A percentile compares a stretch with the other conserved stretches of the same genome.
Evolutionary conservation across 2,113 vertebrate species (phyloP).

Genomic region (Xiphorhynchus elegans): DNA sequence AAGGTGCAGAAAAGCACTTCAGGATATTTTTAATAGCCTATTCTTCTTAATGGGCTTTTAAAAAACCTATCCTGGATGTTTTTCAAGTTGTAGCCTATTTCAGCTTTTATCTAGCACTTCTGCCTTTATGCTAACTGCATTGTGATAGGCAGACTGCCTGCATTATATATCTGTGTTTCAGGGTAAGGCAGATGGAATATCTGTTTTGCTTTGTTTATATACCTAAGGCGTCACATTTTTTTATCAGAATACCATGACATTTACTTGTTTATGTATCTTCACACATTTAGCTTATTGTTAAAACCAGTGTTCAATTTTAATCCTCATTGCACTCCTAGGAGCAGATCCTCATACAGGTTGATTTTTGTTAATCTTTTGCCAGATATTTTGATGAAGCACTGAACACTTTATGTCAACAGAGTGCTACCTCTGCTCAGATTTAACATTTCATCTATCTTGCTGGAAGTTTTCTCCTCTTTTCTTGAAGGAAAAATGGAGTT

Average conservation of each 20-base stretch:
- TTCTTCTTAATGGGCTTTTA: constrained; percentile 45
- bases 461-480: constrained; percentile 14
- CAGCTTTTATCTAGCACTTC: not conserved
- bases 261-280: not conserved
- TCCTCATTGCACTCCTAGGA: not conserved
- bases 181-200: not conserved
- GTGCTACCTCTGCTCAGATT: not conserved
- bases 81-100: not conserved
- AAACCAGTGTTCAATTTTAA: not conserved
- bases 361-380: not conserved
- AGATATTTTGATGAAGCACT: not conserved
- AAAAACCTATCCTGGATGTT: not conserved
- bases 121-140: not conserved
- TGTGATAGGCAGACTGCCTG: not conserved
- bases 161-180: not conserved
- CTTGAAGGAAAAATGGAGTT: constrained; percentile 29
- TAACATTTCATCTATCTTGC: not conserved
- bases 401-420: not conserved
- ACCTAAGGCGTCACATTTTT: not conserved
- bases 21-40: not conserved
- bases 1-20: not conserved
- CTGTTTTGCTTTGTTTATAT: not conserved
- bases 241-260: not conserved
- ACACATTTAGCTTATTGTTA: not conserved
- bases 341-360: not conserved